Evolutionary conservation across 2,888 invertebrate genomes (phyloP).

Genomic region (Labia minor): DNA sequence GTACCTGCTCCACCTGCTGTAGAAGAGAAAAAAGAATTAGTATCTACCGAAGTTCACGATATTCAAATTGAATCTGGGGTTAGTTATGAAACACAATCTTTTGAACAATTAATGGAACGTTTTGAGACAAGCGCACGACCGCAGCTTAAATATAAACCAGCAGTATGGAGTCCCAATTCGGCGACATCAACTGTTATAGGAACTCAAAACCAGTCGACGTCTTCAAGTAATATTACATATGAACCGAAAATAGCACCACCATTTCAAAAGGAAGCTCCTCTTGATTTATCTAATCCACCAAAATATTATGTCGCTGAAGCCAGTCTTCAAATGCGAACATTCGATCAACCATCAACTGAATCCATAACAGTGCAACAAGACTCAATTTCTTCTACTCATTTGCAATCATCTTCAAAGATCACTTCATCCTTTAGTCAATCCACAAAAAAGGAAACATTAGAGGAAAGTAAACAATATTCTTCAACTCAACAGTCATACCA

Average conservation of each 20-base stretch:
- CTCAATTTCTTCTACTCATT: not conserved
- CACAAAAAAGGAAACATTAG: not conserved
- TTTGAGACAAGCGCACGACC: not conserved
- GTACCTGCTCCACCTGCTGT: not conserved
- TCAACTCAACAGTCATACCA: not conserved
- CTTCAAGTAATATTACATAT: not conserved
- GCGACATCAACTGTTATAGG: conserved; percentile 7
- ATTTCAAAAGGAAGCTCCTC: not conserved
- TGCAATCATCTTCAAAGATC: not conserved
- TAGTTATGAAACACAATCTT: not conserved
- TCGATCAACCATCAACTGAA: not conserved
- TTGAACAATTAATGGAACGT: conserved; percentile 1
- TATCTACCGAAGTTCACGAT: not conserved
- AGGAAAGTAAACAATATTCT: not conserved
- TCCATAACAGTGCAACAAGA: not conserved
- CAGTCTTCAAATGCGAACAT: not conserved
- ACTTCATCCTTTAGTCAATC: not conserved
- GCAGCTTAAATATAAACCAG: not conserved
- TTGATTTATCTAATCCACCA: not conserved
- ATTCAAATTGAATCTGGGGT: not conserved
- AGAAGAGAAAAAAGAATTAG: not conserved
- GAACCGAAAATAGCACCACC: not conserved
- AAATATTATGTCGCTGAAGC: conserved; percentile 1
- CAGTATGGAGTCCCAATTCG: not conserved
- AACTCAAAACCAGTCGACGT: not conserved